Evolutionary conservation across 1,140 invertebrate genomes (phyloP).

Genomic region (Drosophila melanica): DNA sequence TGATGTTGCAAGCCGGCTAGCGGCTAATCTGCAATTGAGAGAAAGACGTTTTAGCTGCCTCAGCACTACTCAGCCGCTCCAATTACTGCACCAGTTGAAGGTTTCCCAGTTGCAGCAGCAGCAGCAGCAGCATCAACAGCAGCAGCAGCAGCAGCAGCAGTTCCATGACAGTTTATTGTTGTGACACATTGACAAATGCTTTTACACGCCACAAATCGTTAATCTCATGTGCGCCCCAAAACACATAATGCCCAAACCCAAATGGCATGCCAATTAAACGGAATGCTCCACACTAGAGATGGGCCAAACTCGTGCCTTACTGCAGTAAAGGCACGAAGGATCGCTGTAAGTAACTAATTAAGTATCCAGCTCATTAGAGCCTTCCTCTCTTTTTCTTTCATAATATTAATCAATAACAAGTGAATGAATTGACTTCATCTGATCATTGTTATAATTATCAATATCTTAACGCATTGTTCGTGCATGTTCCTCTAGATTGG

Average conservation of each 20-base stretch:
- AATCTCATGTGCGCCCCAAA: slow-evolving; percentile 45
- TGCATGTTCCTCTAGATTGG: too few species aligned
- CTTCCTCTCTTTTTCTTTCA: too few species aligned
- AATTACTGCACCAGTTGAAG: slow-evolving; percentile 28
- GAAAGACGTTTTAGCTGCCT: slow-evolving; percentile 37
- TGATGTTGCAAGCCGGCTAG: slow-evolving; percentile 44
- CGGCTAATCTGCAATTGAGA: slow-evolving; percentile 29
- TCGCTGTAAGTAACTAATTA: not conserved
- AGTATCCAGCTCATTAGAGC: too few species aligned
- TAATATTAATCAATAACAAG: too few species aligned
- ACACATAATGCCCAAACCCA: slow-evolving; percentile 55
- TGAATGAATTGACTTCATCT: too few species aligned
- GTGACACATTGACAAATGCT: slow-evolving; percentile 76
- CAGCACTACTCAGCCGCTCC: slow-evolving; percentile 19
- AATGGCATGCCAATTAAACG: slow-evolving; percentile 69
- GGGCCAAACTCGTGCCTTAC: slow-evolving; percentile 29
- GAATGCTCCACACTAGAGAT: slow-evolving; percentile 36
- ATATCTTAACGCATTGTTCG: too few species aligned
- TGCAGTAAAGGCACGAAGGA: not conserved
- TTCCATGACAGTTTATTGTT: slow-evolving; percentile 61
- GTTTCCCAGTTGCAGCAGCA: not conserved
- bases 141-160: not conserved
- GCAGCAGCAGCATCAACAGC: not conserved
- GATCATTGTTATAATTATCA: too few species aligned
- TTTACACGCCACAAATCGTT: slow-evolving; percentile 76